Conservation (phyloP, 2,797 vertebrate genomes). For the Lepilemur septentrionalis region DNA sequence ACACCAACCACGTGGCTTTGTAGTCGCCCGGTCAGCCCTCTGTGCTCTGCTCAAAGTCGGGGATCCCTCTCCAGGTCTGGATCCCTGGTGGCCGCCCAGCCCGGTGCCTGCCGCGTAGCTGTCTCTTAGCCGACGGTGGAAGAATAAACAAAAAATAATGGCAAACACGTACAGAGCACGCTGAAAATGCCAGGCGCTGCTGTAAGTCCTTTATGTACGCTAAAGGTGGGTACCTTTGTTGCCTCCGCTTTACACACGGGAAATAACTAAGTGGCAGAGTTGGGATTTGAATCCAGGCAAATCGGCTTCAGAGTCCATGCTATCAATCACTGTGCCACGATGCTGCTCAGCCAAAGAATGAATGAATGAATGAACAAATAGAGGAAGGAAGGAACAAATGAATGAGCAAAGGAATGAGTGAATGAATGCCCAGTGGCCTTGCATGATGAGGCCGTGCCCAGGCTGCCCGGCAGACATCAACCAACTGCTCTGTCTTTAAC, state of each 20-base stretch:
- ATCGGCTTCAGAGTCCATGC: too few relatives aligned
- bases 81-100: neutral
- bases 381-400: neutral
- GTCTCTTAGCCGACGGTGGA: neutral
- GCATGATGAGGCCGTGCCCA: rapidly evolving
- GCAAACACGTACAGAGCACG: rapidly evolving
- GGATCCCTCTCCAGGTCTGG: neutral
- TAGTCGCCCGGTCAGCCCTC: neutral
- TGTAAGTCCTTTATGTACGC: neutral
- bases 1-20: neutral
- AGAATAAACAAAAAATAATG: neutral
- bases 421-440: neutral
- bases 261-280: neutral
- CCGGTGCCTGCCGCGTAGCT: neutral
- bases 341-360: neutral
- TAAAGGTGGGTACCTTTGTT: neutral
- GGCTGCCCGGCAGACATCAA: neutral
- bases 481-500: neutral
- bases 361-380: neutral
- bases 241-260: neutral
- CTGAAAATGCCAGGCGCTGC: neutral
- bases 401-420: neutral
- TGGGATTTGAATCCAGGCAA: neutral
- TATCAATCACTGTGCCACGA: rapidly evolving
- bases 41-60: neutral